Percentiles rank a stretch among this genome's conserved stretches.
Evolutionary conservation across 2,888 invertebrate species (phyloP).

Genomic region (Bursaphelenchus okinawaensis): DNA sequence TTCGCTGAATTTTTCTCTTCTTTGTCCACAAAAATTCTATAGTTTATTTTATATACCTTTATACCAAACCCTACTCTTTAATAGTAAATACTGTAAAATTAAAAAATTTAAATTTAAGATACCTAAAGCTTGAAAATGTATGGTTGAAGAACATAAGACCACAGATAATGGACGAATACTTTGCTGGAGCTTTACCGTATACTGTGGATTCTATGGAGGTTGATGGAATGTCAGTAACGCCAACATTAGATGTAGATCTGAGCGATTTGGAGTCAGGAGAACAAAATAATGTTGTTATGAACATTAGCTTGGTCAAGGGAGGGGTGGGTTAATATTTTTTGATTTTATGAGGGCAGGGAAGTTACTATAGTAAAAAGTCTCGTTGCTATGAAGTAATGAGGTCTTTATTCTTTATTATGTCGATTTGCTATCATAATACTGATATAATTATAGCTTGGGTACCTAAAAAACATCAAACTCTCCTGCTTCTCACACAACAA

Average conservation of each 20-base stretch:
- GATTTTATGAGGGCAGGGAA: neutral
- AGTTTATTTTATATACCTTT: too few species aligned
- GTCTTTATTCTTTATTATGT: too few species aligned
- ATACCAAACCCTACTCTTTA: too few species aligned
- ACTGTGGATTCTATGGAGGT: neutral
- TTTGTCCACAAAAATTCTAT: too few species aligned
- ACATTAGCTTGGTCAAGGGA: neutral
- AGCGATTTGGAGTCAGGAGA: conserved; percentile 10
- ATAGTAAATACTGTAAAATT: too few species aligned
- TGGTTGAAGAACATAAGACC: neutral
- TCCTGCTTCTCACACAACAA: neutral
- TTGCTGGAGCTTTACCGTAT: neutral
- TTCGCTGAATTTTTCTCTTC: too few species aligned
- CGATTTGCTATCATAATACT: neutral
- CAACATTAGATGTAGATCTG: neutral
- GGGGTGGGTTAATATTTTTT: neutral
- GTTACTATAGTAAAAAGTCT: too few species aligned
- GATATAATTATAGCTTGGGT: neutral
- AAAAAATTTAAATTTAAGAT: too few species aligned
- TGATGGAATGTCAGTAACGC: neutral
- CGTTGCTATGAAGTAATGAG: too few species aligned
- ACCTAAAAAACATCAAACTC: neutral
- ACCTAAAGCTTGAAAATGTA: neutral
- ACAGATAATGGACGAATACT: neutral
- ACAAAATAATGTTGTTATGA: neutral